Evolutionary conservation across 2,888 invertebrate genomes (phyloP), one percentile per base, ranked within the genome.

Genomic region (Cephus nigrinus): DNA sequence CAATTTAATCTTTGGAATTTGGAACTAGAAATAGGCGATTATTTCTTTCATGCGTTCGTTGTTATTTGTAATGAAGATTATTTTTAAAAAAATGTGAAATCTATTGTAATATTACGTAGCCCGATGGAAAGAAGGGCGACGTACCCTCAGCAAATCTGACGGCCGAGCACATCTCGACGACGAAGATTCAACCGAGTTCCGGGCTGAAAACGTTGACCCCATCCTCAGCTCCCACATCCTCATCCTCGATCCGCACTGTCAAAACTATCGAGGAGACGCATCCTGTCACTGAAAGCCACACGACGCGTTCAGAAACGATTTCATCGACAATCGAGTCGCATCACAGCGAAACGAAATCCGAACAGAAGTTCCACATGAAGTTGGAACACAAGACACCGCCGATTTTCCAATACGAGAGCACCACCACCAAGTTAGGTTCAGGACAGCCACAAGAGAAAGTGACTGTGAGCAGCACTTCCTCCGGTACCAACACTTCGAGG

Each of bases 361-460:
- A 91, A 78, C 91, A 91, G 73, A 91, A 90, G 81, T 90, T 89
- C 79, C 91, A 91, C 73, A 91, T 91, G 91, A 91, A 91, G 82
- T 78, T 91, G 30, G 91, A 91, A 80, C 91, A 91, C 79, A 88
- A 90, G 76, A 86, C 90, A n/a, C 90, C 91, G 3, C 85, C 88
- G 1, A 80, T 90, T 31, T 80, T 87, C 75, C 75, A 77, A 4
- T 69, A 69, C 69, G 32, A 73, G 73, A 34, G 34, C 35, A n/a
- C 73, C n/a, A 33, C 23, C 23, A 73, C n/a, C 73, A 31, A 73
- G 35, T 31, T 11, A 72, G 73, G 1, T 68, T 40, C 12, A 31
- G 35, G 34, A 12, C n/a, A 75, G 69, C 9, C 15, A 12, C 69
- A 32, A 5, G 75, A 11, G 31, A 33, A 74, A 15, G 68, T 74